Base-by-base conservation (phyloP, 2,113 vertebrate species). In the Rhabdomys dilectus region DNA sequence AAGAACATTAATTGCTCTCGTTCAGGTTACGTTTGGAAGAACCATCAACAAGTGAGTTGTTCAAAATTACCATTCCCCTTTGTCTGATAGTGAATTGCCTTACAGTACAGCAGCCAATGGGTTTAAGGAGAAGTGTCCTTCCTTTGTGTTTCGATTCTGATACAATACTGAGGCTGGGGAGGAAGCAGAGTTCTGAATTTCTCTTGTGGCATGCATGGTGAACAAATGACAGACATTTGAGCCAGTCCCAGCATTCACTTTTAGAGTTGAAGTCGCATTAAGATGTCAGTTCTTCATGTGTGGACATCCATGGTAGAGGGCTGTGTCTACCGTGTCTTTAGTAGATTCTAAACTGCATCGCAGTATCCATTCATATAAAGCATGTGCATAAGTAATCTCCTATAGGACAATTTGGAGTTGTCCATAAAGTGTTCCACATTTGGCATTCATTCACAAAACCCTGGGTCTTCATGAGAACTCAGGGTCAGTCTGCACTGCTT, bases 31-130 rank as follows among this genome's bases (percentile, higher is more conserved):
- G 96, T 99, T 99, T 99, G 99, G 99, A 99, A 99, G 99, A 98
- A 99, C 99, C 91, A 99, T 99, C 98, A 99, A 99, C 99, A 99
- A 99, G 99, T 99, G 99, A 99, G 99, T 99, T 94, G 22, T 58
- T 91, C 39, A 70, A 87, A 56, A 70, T 95, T 70, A 96, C 60
- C 87, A 21, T 17, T 92, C n/a, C 29, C 60, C 80, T 97, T 75
- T 90, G 48, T 84, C 68, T 80, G 29, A 17, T 11, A 12, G 73
- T 48, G 64, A 2, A 45, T 80, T 51, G 53, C 48, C 16, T 39
- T 9, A 19, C 31, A 22, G 21, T 19, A 5, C 5, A 36, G 15
- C 72, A 60, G 64, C n/a, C 29, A 45, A 21, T n/a, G 82, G 31
- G 36, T 53, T 45, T 53, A 60, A 58, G 19, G 31, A 16, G 62